A percentile compares a stretch with the other conserved stretches of the same genome.
Evolutionary conservation across 2,888 invertebrate species (phyloP).

Genomic region (Sphaerophoria taeniata): DNA sequence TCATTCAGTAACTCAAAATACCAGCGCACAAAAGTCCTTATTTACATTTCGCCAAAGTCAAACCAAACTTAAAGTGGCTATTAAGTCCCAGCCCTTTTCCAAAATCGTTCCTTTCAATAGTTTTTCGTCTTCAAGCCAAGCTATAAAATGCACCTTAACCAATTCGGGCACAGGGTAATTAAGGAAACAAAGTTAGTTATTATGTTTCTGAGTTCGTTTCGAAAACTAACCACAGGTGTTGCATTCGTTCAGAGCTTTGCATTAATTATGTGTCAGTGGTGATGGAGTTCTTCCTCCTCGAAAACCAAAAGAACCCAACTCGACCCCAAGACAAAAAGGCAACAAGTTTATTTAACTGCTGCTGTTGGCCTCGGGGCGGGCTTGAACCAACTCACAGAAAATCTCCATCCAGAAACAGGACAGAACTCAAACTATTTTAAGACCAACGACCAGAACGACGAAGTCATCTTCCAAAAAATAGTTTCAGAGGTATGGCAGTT

Average conservation of each 20-base stretch:
- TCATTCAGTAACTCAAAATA: slow-evolving; percentile 32
- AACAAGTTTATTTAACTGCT: slow-evolving; percentile 70
- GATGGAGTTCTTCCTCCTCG: slow-evolving; percentile 1
- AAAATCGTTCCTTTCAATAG: slow-evolving; percentile 27
- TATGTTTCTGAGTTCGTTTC: slow-evolving; percentile 79
- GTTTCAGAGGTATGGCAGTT: slow-evolving; percentile 23
- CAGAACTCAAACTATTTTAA: slow-evolving; percentile 62
- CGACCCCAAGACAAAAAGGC: slow-evolving; percentile 58
- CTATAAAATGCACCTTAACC: slow-evolving; percentile 19
- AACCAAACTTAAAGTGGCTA: slow-evolving; percentile 63
- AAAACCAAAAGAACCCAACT: neutral
- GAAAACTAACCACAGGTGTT: slow-evolving; percentile 83
- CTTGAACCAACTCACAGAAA: slow-evolving; percentile 5
- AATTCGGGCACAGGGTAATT: slow-evolving; percentile 60
- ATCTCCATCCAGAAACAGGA: slow-evolving; percentile 25
- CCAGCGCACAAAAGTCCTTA: slow-evolving; percentile 39
- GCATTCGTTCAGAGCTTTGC: slow-evolving; percentile 83
- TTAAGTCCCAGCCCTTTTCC: slow-evolving; percentile 57
- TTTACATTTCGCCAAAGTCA: slow-evolving; percentile 34
- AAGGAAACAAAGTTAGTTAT: slow-evolving; percentile 74
- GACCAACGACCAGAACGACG: slow-evolving; percentile 20
- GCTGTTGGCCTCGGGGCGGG: neutral
- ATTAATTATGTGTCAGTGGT: slow-evolving; percentile 80
- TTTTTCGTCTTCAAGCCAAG: neutral
- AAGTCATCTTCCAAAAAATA: slow-evolving; percentile 51